Conservation (phyloP, 2,797 vertebrate species). For the Sebastolobus alascanus region DNA sequence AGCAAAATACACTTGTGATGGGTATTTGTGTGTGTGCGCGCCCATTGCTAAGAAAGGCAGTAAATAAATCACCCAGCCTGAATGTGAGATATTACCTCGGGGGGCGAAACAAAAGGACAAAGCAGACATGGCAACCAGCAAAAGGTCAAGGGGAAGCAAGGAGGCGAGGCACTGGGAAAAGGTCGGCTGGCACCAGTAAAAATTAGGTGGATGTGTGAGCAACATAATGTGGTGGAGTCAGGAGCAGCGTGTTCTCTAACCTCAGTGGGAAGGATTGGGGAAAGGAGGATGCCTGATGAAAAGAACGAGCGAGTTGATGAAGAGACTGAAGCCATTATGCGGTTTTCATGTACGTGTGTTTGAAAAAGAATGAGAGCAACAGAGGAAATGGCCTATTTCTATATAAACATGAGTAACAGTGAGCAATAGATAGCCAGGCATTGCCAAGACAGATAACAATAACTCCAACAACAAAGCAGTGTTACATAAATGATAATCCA, state of each 20-base stretch:
- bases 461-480: slow-evolving; percentile 51
- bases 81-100: slow-evolving; percentile 76
- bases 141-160: slow-evolving; percentile 82
- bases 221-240: slow-evolving; percentile 49
- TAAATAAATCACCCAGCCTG: slow-evolving; percentile 80
- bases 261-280: slow-evolving; percentile 17
- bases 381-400: slow-evolving; percentile 10
- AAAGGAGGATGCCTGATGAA: slow-evolving; percentile 27
- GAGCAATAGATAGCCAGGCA: slow-evolving; percentile 21
- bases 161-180: slow-evolving; percentile 71
- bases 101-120: slow-evolving; percentile 77
- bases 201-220: slow-evolving; percentile 65
- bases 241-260: slow-evolving; percentile 54
- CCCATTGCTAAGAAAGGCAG: slow-evolving; percentile 39
- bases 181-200: slow-evolving; percentile 67
- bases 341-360: neutral
- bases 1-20: slow-evolving; percentile 14
- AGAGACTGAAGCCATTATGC: slow-evolving; percentile 15
- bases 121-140: slow-evolving; percentile 61
- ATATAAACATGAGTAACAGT: slow-evolving; percentile 16
- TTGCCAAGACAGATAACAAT: slow-evolving; percentile 64
- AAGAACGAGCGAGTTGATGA: slow-evolving; percentile 28
- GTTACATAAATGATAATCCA: slow-evolving; percentile 69
- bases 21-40: slow-evolving; percentile 1
- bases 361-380: neutral